Conservation (phyloP, 2,797 vertebrate species). For the Mionectes olivaceus region DNA sequence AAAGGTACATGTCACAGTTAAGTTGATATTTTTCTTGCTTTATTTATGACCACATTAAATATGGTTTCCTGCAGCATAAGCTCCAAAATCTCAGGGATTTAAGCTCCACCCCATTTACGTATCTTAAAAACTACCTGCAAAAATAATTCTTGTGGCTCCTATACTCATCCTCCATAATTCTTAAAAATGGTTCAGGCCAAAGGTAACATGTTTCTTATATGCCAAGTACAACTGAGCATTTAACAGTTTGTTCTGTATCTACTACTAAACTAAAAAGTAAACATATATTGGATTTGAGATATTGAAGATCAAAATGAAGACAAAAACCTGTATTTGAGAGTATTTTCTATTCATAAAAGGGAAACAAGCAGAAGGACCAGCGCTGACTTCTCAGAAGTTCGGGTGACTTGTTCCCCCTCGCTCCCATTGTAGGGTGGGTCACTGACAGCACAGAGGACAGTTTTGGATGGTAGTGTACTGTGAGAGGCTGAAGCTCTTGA, state of each 20-base stretch:
- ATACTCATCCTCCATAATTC: background rate
- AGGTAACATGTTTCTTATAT: background rate
- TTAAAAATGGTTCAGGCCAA: conserved; percentile 39
- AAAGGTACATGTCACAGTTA: conserved; percentile 57
- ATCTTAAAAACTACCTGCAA: conserved; percentile 27
- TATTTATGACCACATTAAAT: conserved; percentile 75
- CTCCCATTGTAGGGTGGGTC: background rate
- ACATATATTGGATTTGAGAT: background rate
- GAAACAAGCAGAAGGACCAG: background rate
- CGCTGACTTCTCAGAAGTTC: background rate
- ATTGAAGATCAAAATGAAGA: background rate
- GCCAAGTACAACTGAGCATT: conserved; percentile 2
- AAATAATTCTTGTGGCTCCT: conserved; percentile 48
- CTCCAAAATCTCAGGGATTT: conserved; percentile 58
- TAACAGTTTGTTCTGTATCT: conserved; percentile 1
- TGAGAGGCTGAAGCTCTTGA: background rate
- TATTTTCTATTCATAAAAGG: background rate
- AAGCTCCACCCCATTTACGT: conserved; percentile 66
- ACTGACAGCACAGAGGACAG: background rate
- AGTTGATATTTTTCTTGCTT: conserved; percentile 70
- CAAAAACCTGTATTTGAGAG: background rate
- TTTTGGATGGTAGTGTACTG: background rate
- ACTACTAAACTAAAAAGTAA: conserved; percentile 20
- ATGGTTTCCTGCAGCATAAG: conserved; percentile 70
- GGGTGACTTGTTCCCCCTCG: background rate